Base-by-base conservation (phyloP, 2,797 vertebrate genomes). In the Labroides dimidiatus region DNA sequence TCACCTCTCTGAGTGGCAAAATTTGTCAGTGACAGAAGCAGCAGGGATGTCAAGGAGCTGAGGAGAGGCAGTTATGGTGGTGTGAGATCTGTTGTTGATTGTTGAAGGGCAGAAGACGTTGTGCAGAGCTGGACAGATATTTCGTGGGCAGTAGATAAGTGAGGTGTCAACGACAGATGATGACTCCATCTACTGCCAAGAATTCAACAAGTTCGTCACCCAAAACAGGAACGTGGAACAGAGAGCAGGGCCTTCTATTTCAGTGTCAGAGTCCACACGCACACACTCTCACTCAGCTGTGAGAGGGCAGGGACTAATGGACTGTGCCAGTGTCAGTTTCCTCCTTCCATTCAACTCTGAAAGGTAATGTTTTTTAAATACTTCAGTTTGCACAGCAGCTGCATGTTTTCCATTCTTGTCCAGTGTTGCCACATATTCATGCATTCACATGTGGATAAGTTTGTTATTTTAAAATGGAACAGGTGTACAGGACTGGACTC, bases 381-480 rank as follows among this genome's bases (percentile, higher is more conserved):
- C 75, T 77, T 77, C 16, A 65, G n/a, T 44, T 68, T 2, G 6
- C 52, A 67, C 59, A 72, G 20, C 19, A 64, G 3, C 20, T 56
- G 52, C 59, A 50, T 80, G 37, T 45, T 20, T 50, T 52, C 27
- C 65, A 23, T 64, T 45, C 67, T n/a, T 62, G 37, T 44, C 17
- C 52, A 30, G 45, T 37, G 59, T 54, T 62, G 51, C 16, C 19
- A 54, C 52, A 59, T 60, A 47, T 54, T 47, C 23, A 47, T 65
- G 52, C 23, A 65, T 49, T 48, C 69, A 53, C 51, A 50, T 56
- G 57, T 66, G 63, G 13, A 58, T 44, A 66, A 57, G 65, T 53
- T 61, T 60, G 72, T 71, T 74, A 81, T 84, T 77, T 85, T 82
- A 72, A 87, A 83, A 67, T 68, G 27, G 27, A 75, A 81, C 83